Evolutionary conservation across 2,113 vertebrate species (phyloP), one percentile per base, ranked within the genome.

Genomic region (Tamias sibiricus): DNA sequence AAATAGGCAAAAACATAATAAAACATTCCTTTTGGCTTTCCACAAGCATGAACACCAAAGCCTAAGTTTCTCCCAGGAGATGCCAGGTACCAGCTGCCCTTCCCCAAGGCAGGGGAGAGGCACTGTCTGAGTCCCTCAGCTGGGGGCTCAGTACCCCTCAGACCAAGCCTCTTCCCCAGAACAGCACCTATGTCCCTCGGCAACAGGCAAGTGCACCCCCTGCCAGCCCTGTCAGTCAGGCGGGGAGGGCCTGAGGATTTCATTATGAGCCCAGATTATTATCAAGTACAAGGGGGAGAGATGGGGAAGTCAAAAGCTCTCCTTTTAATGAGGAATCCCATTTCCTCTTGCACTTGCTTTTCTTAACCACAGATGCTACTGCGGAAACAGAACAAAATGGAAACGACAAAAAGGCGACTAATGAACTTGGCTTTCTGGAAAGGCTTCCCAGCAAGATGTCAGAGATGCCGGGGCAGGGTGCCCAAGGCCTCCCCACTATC

Each of bases 201-300:
- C 97, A 94, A 83, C 83, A 96, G 98, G 96, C 96, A 97, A 96
- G 97, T 95, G 97, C 95, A 47, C 92, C 96, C 97, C 71, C 92
- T 90, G 94, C 77, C 64, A 11, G 37, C 91, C 93, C 94, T 66
- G 96, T 90, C 62, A 72, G 71, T 97, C 98, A 77, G 93, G 89
- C 26, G 88, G 85, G 94, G 94, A 80, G 28, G 9, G 89, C 66
- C 93, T 96, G 96, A 98, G 97, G 97, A 97, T 98, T 98, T 98
- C 95, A 97, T 97, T 97, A 95, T 30, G 66, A 97, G 83, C 68
- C 83, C 71, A 95, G 97, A 98, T 98, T 97, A 97, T 97, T 91
- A 98, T 98, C 98, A 96, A 94, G 87, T 87, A 76, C 64, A 37
- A 72, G 95, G 54, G 47, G 93, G 83, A 72, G 83, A 52, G 57